Conservation (phyloP, 2,888 invertebrate genomes). For the Lumbricus terrestris region DNA sequence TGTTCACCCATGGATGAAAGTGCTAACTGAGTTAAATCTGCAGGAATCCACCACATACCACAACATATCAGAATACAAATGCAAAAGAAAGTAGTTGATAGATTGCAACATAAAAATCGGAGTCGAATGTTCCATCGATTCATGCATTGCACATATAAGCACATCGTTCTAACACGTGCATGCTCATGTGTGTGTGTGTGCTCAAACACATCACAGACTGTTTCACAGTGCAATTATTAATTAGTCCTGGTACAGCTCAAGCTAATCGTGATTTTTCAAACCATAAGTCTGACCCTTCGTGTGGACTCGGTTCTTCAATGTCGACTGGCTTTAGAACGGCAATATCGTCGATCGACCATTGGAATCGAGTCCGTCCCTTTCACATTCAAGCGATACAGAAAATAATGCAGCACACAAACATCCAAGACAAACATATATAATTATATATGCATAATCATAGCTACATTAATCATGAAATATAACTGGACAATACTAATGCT, state of each 20-base stretch:
- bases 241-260: background rate
- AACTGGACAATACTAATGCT: background rate
- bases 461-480: background rate
- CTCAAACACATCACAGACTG: background rate
- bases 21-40: too few species aligned
- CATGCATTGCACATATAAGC: too few species aligned
- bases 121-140: too few species aligned
- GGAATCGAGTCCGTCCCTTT: slow-evolving; percentile 39
- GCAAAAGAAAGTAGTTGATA: too few species aligned
- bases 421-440: background rate
- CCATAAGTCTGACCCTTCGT: slow-evolving; percentile 19
- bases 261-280: background rate
- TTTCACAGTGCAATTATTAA: background rate
- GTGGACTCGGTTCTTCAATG: slow-evolving; percentile 45
- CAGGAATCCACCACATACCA: too few species aligned
- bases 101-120: too few species aligned
- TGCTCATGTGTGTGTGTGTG: too few species aligned
- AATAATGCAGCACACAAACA: background rate
- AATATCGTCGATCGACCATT: slow-evolving; percentile 55
- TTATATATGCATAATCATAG: background rate
- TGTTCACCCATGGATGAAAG: too few species aligned
- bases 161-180: too few species aligned
- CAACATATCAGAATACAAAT: too few species aligned
- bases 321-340: slow-evolving; percentile 53
- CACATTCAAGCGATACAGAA: background rate